Evolutionary conservation across 2,113 vertebrate species (phyloP), one percentile per base, ranked within the genome.

Genomic region (Xiphophorus maculatus): DNA sequence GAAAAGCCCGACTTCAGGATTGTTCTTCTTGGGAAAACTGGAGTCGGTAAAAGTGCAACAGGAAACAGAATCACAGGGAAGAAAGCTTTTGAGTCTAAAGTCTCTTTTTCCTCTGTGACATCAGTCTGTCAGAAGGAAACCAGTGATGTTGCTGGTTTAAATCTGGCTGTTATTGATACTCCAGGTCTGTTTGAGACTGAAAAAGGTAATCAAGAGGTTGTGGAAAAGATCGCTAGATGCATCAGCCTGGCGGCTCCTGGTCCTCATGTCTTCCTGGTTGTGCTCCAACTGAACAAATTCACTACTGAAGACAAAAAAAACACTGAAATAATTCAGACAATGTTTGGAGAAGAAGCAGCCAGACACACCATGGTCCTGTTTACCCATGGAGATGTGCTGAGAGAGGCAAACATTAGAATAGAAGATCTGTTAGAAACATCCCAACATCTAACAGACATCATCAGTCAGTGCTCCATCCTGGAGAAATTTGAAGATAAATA

Each of bases 181-280:
- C 75, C 75, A 58, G 68, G 30, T 6, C 33, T 79, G 19, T 67
- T 72, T 60, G 28, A n/a, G n/a, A n/a, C n/a, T n/a, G n/a, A n/a
- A n/a, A n/a, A n/a, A n/a, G n/a, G n/a, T n/a, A n/a, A n/a, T n/a
- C n/a, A n/a, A n/a, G n/a, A n/a, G n/a, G n/a, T n/a, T n/a, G n/a
- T n/a, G n/a, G n/a, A n/a, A n/a, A n/a, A n/a, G n/a, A n/a, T 73
- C 3, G 8, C 1, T 0, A 48, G 4, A 25, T 68, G 25, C 70
- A 29, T 73, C 25, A 0, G 37, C 2, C 12, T 51, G 0, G 37
- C 40, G n/a, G 44, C 68, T 71, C 76, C 76, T 5, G 76, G 76
- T 42, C 63, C 48, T 58, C 76, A 72, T 5, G 70, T 79, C 27
- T 71, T 79, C 77, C 58, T 79, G 12, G 10, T 73, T 28, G 58